phyloP scores from a whole-genome alignment of 1,140 invertebrate genomes.

The Calosoma granatense region DNA sequence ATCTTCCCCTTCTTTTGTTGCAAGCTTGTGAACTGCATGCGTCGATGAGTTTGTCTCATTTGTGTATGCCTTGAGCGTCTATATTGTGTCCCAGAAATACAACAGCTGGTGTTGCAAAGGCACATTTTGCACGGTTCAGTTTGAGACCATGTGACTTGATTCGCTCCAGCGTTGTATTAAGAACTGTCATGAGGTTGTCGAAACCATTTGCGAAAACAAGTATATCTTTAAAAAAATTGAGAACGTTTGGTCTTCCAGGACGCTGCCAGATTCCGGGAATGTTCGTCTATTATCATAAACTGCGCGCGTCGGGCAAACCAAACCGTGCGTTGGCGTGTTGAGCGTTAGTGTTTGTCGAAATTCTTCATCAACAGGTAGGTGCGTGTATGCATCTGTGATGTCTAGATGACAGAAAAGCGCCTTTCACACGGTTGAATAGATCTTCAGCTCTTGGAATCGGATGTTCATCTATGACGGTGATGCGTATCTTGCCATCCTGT shows the following conservation, averaged over 20 bases:
- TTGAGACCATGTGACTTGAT: slow-evolving; percentile 11
- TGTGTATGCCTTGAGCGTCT: slow-evolving; percentile 26
- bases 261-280: slow-evolving; percentile 21
- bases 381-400: slow-evolving; percentile 19
- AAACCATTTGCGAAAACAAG: slow-evolving; percentile 8
- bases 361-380: slow-evolving; percentile 18
- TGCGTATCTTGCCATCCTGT: slow-evolving; percentile 23
- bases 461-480: slow-evolving; percentile 26
- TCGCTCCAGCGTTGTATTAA: slow-evolving; percentile 12
- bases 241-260: slow-evolving; percentile 14
- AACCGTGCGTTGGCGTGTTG: slow-evolving; percentile 21
- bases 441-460: slow-evolving; percentile 21
- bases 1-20: not conserved
- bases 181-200: slow-evolving; percentile 9
- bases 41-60: slow-evolving; percentile 26
- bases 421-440: slow-evolving; percentile 22
- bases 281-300: slow-evolving; percentile 18
- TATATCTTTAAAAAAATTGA: slow-evolving; percentile 16
- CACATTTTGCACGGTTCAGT: slow-evolving; percentile 22
- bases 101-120: slow-evolving; percentile 20
- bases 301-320: slow-evolving; percentile 19
- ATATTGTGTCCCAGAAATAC: slow-evolving; percentile 22
- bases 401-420: slow-evolving; percentile 16
- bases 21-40: slow-evolving; percentile 12
- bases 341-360: slow-evolving; percentile 18